Evolutionary conservation across 1,140 invertebrate genomes (phyloP), one percentile per base, ranked within the genome.

Genomic region (Drosophila leontia): DNA sequence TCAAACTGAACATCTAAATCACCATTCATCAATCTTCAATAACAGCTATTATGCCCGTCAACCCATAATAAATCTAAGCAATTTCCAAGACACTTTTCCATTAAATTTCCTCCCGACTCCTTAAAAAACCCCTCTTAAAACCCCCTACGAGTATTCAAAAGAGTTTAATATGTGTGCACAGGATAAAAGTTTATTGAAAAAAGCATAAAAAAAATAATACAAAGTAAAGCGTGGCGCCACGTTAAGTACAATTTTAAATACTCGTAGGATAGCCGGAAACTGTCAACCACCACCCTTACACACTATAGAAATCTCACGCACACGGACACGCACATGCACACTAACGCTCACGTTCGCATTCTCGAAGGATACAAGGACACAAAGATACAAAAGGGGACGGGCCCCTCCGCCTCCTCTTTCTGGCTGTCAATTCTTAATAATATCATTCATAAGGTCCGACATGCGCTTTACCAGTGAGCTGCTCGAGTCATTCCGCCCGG

Each of bases 401-500:
- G 1, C 8, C 35, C 19, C 8, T 56, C 32, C 5, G 12, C 17
- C 32, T 35, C 17, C 3, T 35, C 42, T 37, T 8, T n/a, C 57
- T 9, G 35, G 5, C 48, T 68, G 59, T 84, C 69, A 91, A 62
- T 92, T 91, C 75, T 92, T 92, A 87, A 90, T 93, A 75, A 93
- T 92, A 80, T 93, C 92, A 71, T 91, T 93, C 91, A 93, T 93
- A 67, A 93, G 80, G 58, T 93, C 92, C 67, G 92, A 92, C 92
- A 93, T 93, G 83, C 92, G 91, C 75, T 93, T 93, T 93, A 93
- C 92, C 78, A 94, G 88, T 55, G 94, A 94, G 65, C 93, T 93
- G 81, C 92, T 93, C 9, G 94, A 94, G 51, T 94, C 94, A 45
- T 93, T 93, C 32, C 93, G 78, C 32, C 80, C 72, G 58, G 75